Conservation (phyloP, 1,140 invertebrate species). For the Drosophila dunni region DNA sequence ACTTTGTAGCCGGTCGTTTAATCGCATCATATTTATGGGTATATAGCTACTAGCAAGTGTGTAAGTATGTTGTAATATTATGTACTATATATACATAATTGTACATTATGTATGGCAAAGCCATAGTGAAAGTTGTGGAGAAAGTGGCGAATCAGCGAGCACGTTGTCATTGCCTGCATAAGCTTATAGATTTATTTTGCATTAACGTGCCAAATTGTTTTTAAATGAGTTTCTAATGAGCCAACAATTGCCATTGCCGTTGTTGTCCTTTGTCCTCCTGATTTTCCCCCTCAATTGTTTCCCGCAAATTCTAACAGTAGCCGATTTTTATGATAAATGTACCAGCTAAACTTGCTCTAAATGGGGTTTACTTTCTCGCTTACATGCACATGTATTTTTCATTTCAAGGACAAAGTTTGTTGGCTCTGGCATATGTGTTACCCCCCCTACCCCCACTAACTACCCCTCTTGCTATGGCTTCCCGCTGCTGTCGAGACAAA, state of each 20-base stretch:
- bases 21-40: constrained; percentile 23
- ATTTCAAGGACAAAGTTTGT: constrained; percentile 79
- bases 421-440: constrained; percentile 59
- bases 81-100: constrained; percentile 4
- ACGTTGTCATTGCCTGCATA: constrained; percentile 63
- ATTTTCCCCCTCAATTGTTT: background rate
- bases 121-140: constrained; percentile 35
- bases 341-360: constrained; percentile 53
- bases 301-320: constrained; percentile 9
- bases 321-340: constrained; percentile 69
- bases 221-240: constrained; percentile 84
- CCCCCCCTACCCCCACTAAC: background rate
- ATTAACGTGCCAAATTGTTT: constrained; percentile 83
- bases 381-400: constrained; percentile 38
- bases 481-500: constrained; percentile 54
- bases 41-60: constrained; percentile 12
- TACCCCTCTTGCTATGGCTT: too few relatives aligned
- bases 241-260: constrained; percentile 69
- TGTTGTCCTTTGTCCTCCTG: background rate
- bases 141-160: constrained; percentile 15
- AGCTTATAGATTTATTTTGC: constrained; percentile 83
- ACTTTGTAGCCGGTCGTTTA: constrained; percentile 32
- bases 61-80: constrained; percentile 8
- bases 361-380: constrained; percentile 60
- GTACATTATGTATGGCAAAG: constrained; percentile 18